Base-by-base conservation (phyloP, 2,113 vertebrate genomes). In the Mus spicilegus region DNA sequence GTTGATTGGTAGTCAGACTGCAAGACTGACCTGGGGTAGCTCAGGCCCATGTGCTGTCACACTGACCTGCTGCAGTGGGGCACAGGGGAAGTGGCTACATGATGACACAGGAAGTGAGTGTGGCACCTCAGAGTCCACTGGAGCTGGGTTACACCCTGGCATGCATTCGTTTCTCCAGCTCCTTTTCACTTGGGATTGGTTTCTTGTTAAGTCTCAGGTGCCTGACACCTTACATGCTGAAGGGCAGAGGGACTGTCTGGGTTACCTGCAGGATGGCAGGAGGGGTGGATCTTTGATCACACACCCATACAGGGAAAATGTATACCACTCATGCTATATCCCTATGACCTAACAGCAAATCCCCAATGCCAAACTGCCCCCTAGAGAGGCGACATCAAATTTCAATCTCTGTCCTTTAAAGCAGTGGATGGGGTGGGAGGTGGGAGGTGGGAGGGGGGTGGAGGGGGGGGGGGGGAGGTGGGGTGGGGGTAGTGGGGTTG, bases 141-240 rank as follows among this genome's bases (percentile, higher is more conserved):
- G 20, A 42, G 90, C 0, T 4, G 56, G 69, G 89, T 51, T 2
- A n/a, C 16, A 36, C 51, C 63, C 16, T 58, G 39, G 58, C 1
- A 3, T 0, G 1, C 0, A 0, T 4, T 19, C 17, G n/a, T 85
- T 28, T 49, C 61, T 42, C 56, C 0, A 20, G 36, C 22, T 42
- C 85, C 90, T 77, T 77, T 39, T 75, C 28, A 65, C 10, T 78
- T 49, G 11, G 54, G 54, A 54, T 54, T 54, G 54, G 46, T 28
- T 46, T 58, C 26, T 1, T 2, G 22, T 26, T 63, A 20, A 12
- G 13, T 12, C 36, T 69, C 7, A 2, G 0, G 67, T 30, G 80
- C 54, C 2, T 24, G 75, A 49, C 58, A 9, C 22, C 9, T 2
- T 1, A 75, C 30, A n/a, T 46, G 42, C 20, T 0, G 0, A 28